Evolutionary conservation across 2,113 vertebrate species (phyloP).

Genomic region (Labeo rohita): DNA sequence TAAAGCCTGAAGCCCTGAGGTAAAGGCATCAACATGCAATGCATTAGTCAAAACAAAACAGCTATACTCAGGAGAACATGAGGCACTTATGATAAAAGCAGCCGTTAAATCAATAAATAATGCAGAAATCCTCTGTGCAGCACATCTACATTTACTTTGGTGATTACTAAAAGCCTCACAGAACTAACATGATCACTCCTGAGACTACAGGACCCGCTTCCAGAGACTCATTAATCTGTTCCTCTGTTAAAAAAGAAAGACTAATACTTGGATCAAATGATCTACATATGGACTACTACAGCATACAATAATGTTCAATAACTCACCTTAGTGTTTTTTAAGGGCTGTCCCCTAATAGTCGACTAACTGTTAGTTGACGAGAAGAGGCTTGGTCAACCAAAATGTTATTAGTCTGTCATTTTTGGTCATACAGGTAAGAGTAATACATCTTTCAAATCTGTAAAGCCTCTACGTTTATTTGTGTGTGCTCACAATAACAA

Average conservation of each 20-base stretch:
- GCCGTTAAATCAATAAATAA: constrained; percentile 54
- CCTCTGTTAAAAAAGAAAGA: background rate
- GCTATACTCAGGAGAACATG: constrained; percentile 18
- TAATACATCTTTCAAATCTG: too few species aligned
- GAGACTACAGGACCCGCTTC: constrained; percentile 7
- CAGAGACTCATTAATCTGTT: constrained; percentile 5
- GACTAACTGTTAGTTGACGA: too few species aligned
- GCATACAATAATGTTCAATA: background rate
- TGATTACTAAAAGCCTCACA: constrained; percentile 41
- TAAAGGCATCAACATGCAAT: too few species aligned
- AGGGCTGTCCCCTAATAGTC: too few species aligned
- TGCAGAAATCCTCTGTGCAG: constrained; percentile 23
- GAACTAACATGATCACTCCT: constrained; percentile 19
- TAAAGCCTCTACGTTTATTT: too few species aligned
- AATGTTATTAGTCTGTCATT: too few species aligned
- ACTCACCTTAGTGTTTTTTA: background rate
- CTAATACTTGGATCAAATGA: background rate
- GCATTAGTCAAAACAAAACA: constrained; percentile 42
- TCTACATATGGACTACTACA: background rate
- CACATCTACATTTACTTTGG: constrained; percentile 7
- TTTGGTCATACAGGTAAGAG: too few species aligned
- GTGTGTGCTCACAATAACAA: too few species aligned
- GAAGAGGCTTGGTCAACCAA: too few species aligned
- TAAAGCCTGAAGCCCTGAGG: constrained; percentile 17
- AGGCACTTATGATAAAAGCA: constrained; percentile 55